Base-by-base conservation (phyloP, 2,113 vertebrate species). In the Tenebrosternarchus preto region DNA sequence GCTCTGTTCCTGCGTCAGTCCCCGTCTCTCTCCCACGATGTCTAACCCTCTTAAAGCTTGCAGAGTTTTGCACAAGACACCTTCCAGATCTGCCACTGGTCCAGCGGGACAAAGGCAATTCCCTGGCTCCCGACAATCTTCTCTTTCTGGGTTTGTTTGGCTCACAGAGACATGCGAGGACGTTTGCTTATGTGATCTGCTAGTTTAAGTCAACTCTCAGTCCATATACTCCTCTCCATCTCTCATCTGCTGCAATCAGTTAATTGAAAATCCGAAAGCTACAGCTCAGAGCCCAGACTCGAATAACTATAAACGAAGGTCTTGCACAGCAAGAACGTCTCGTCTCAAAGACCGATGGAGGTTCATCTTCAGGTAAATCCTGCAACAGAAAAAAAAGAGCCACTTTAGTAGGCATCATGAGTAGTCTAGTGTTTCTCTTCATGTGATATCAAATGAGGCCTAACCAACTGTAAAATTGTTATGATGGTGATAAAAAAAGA, bases 21-120 rank as follows among this genome's bases (percentile, higher is more conserved):
- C 82, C 91, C 91, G 92, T 92, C 88, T 92, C 92, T 92, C 88
- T 88, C 78, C 85, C 82, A 87, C 84, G 72, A 86, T 89, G 88
- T 78, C 87, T 82, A 12, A 82, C 84, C 81, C 82, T 83, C 76
- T 88, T 39, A 6, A 22, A 39, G 73, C 8, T 12, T 50, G 12
- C 43, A 50, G 2, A 12, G 43, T 1, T 50, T 12, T 15, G 43
- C 15, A 9, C 43, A 50, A 77, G 77, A 61, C 68, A 84, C 80
- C 80, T 31, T 53, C 19, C 64, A 77, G 77, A 22, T 76, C 77
- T 56, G 53, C 19, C 43, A 36, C 27, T 67, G 78, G 69, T 80
- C 77, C 85, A 73, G 84, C 31, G 83, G 75, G 68, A 75, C 61
- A 77, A 61, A 0, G 25, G 12, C 53, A 43, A 61, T 29, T 56